Evolutionary conservation across 1,140 invertebrate genomes (phyloP), one percentile per base, ranked within the genome.

Genomic region (Nephotettix cincticeps): DNA sequence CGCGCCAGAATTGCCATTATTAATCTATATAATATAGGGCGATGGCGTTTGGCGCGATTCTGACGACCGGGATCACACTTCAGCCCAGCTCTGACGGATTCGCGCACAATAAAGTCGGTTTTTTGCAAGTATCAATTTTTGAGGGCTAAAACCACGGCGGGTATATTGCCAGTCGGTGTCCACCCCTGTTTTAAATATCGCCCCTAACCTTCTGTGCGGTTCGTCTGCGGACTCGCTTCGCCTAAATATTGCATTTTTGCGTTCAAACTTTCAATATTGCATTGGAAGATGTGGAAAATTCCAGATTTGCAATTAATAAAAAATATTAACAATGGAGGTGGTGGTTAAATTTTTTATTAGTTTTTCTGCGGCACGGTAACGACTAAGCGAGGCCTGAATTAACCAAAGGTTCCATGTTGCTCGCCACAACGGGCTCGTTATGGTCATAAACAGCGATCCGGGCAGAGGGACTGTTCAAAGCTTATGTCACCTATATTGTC

Each of bases 251-350:
- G 56, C 56, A 61, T 61, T 61, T 61, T 61, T 61, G 56, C 23
- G 56, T 61, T 23, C 56, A 25, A 61, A 61, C 56, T 61, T 61
- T 61, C 56, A 61, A 61, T 61, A 61, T 61, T 61, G 56, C 56
- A 61, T 61, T 61, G 56, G 56, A 61, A 61, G 56, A 61, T 61
- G 56, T 61, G 56, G 56, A 61, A 61, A 61, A 61, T 61, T 61
- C 56, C 56, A 61, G 56, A 61, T 25, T 29, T 25, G 56, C 25
- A 61, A 61, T 61, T 61, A 61, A 61, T 61, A 61, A 61, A 61
- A 61, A 61, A 61, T 61, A 61, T 61, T 61, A 29, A 61, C 56
- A 61, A 27, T 61, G 47, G 47, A 54, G 47, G 9, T 17, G 47
- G n/a, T n/a, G 56, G 56, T 61, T 61, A 27, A 25, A 61, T 61